A percentile compares a stretch with the other conserved stretches of the same genome.
Conservation (phyloP, 2,113 vertebrate species). For the Microcebus murinus region DNA sequence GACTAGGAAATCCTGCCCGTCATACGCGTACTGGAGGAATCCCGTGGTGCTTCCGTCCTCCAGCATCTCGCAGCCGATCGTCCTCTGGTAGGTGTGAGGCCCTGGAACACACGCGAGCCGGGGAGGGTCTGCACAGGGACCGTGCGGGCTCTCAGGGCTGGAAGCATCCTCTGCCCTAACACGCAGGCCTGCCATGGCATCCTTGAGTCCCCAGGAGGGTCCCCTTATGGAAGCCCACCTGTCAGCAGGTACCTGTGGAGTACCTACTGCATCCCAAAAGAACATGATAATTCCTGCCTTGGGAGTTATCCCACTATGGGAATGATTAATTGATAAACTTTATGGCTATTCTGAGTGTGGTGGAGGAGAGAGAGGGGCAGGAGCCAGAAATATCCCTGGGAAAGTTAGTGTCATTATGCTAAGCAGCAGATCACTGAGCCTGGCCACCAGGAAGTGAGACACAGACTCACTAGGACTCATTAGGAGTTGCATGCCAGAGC, state of each 20-base stretch:
- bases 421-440: not conserved
- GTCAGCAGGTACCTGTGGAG: not conserved
- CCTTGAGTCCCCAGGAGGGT: not conserved
- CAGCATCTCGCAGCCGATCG: constrained; percentile 60
- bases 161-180: not conserved
- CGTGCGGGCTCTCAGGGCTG: not conserved
- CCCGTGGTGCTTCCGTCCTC: constrained; percentile 19
- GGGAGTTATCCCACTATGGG: not conserved
- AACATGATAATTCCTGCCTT: not conserved
- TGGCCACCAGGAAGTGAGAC: not conserved
- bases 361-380: not conserved
- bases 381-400: constrained; percentile 40
- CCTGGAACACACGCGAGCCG: constrained; percentile 15
- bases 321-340: constrained; percentile 11
- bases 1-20: constrained; percentile 57
- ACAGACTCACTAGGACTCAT: too few species aligned
- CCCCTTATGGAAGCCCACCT: not conserved
- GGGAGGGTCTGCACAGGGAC: not conserved
- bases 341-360: not conserved
- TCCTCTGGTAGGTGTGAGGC: constrained; percentile 66
- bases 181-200: not conserved
- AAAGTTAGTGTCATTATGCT: not conserved
- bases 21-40: constrained; percentile 55
- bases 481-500: not conserved
- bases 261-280: not conserved